Base-by-base conservation (phyloP, 2,113 vertebrate genomes). In the Oreochromis spilurus region DNA sequence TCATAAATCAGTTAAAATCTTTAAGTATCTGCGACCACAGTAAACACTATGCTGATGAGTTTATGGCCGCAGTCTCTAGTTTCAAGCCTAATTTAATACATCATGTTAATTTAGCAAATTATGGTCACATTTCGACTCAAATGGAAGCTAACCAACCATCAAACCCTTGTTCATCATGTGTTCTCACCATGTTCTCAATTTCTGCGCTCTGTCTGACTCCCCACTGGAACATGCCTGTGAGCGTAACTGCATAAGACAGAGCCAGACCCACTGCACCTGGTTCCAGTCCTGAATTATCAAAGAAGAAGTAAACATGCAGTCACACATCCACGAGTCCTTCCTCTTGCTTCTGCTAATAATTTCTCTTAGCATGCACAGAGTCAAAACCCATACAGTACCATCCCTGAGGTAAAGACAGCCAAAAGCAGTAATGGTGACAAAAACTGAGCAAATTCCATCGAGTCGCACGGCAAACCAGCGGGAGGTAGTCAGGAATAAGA, bases 221-320 rank as follows among this genome's bases (percentile, higher is more conserved):
- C 98, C 98, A 99, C 95, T 99, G 98, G 94, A 99, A 99, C 87
- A 97, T 97, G 83, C 98, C 98, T 95, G 98, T 98, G 55, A 99
- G 96, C 0, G 97, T 98, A 75, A 99, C 94, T 11, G 98, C 96
- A 2, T 99, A 99, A 82, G 98, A 98, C 14, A 99, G 93, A 0
- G 97, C 97, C 91, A 99, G 90, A 55, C 98, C 98, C 58, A 99
- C 98, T 81, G 97, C 95, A 26, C 98, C 98, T 0, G 98, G 97
- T 4, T 97, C 96, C 92, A 99, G 54, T 75, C 95, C 98, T 99
- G 91, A 48, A 7, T 88, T 4, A 77, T 19, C 21, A 84, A 11
- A 31, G 34, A 52, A 79, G 48, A 60, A 21, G 5, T n/a, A 45
- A 58, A 40, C 2, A 31, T 40, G n/a, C 2, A 57, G 26, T 62